A percentile compares a stretch with the other conserved stretches of the same genome.
phyloP scores from a whole-genome alignment of 2,888 invertebrate genomes.

The Metallyticus violacea region DNA sequence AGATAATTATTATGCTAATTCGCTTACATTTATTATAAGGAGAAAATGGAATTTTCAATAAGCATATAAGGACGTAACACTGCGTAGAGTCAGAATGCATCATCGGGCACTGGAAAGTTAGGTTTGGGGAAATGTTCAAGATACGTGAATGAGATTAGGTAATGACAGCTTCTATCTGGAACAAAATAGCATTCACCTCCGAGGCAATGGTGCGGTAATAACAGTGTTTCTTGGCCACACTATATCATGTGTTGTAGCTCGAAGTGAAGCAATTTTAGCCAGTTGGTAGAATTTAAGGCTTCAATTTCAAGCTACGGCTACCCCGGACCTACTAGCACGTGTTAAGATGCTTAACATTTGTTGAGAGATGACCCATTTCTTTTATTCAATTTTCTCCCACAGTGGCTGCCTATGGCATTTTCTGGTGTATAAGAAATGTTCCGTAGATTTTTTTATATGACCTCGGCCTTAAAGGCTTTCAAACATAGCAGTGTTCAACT shows the following conservation, averaged over 20 bases:
- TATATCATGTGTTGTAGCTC: neutral
- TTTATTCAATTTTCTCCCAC: neutral
- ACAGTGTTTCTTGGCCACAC: neutral
- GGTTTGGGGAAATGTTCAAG: too few relatives aligned
- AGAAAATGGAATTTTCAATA: too few relatives aligned
- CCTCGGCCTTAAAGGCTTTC: too few relatives aligned
- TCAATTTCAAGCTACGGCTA: neutral
- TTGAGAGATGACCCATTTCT: neutral
- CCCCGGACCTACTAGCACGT: neutral
- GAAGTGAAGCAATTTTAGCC: neutral
- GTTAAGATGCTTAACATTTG: too few relatives aligned
- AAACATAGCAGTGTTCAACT: too few relatives aligned
- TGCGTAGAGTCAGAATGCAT: too few relatives aligned
- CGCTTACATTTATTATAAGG: too few relatives aligned
- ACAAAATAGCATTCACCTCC: neutral
- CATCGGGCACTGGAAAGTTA: too few relatives aligned
- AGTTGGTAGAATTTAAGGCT: neutral
- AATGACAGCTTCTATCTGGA: neutral
- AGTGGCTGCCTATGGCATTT: neutral
- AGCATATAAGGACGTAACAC: too few relatives aligned
- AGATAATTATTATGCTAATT: too few relatives aligned
- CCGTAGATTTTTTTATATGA: neutral
- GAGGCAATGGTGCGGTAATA: neutral
- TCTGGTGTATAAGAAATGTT: neutral
- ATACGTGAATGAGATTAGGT: neutral